Percentiles rank a stretch among this genome's conserved stretches.
Evolutionary conservation across 2,113 vertebrate genomes (phyloP).

Genomic region (Scytalopus superciliaris): DNA sequence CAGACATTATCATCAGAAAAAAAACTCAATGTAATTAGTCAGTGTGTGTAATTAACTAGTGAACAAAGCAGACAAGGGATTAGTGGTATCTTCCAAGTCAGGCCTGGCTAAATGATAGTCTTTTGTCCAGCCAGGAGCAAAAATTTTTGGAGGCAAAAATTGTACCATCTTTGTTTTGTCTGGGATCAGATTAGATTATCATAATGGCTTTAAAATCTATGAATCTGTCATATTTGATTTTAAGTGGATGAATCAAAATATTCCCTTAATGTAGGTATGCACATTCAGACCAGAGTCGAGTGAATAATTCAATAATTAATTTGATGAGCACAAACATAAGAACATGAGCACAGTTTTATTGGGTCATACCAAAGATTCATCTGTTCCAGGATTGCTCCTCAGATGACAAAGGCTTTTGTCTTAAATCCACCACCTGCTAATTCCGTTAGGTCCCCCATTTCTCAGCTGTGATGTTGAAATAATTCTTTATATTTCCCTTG

Average conservation of each 20-base stretch:
- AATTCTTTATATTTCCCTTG: not conserved
- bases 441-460: not conserved
- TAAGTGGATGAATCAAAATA: constrained; percentile 32
- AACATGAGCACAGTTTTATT: not conserved
- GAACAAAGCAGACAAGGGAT: constrained; percentile 23
- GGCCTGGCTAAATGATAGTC: not conserved
- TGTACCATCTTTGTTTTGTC: constrained; percentile 44
- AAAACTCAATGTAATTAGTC: not conserved
- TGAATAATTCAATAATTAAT: constrained; percentile 46
- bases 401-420: constrained; percentile 2
- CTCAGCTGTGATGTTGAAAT: not conserved
- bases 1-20: not conserved
- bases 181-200: constrained; percentile 51
- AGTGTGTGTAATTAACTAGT: not conserved
- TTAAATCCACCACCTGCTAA: not conserved
- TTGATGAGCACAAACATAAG: constrained; percentile 22
- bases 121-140: constrained; percentile 23
- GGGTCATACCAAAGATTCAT: constrained; percentile 24
- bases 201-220: constrained; percentile 48
- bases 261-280: constrained; percentile 19
- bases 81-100: constrained; percentile 39
- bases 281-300: constrained; percentile 23
- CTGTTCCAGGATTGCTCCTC: not conserved
- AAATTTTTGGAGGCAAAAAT: not conserved
- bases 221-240: constrained; percentile 58